Base-by-base conservation (phyloP, 1,140 invertebrate genomes). In the Harpegnathos saltator region DNA sequence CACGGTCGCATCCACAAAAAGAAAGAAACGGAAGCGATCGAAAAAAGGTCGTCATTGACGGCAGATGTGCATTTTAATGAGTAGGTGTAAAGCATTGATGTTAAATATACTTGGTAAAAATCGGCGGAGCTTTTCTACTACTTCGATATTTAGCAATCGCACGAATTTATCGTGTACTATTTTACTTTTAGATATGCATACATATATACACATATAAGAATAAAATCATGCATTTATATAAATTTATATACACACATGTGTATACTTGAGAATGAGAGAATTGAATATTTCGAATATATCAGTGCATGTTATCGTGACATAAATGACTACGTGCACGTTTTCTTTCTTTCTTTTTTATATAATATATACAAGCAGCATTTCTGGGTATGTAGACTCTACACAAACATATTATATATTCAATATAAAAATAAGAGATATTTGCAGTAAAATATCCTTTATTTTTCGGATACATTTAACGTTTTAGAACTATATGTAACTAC, bases 21-120 rank as follows among this genome's bases (percentile, higher is more conserved):
- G 93, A 68, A 94, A 95, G 62, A 94, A 94, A 92, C 93, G 93
- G 66, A 94, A 94, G 85, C 80, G 89, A 74, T 92, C 92, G 72
- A 94, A 93, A 44, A 93, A 92, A 75, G 91, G 93, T 74, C 93
- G 94, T 19, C 93, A 94, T 73, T 93, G 77, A 92, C 15, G 44
- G 56, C 24, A 62, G 44, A 69, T 17, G 5, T 19, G 26, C 24
- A 52, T 78, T 48, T 62, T 58, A 63, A 44, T 17, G 33, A 62
- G 29, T 72, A 62, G 63, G 59, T 77, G 72, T 58, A 66, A 72
- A 83, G 78, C 38, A 38, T 83, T 78, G 7, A 63, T 69, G 52
- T 71, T 80, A 59, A 50, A 74, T 61, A 69, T 54, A 83, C 17
- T 44, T 44, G 3, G 56, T 17, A 73, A 83, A 24, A 72, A 71